These are phyloP conservation scores for Anolis sagrei DNA, from an alignment of 2,113 vertebrate genomes.

Conservation along the genomic window DNA sequence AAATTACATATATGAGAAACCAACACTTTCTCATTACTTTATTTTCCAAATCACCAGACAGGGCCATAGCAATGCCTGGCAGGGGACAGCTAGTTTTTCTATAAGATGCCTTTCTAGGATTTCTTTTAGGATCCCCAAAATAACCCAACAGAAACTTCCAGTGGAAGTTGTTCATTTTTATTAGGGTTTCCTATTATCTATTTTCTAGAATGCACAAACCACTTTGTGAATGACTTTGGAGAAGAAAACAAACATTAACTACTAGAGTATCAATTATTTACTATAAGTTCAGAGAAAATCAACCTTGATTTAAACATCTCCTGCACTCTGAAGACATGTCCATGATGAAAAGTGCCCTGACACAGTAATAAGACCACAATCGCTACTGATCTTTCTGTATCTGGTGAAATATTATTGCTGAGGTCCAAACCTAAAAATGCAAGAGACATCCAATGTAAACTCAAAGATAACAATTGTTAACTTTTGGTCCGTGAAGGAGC, in stretches of 20 bases:
- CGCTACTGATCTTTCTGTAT: background rate
- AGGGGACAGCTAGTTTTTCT: too few species aligned
- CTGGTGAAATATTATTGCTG: constrained; percentile 17
- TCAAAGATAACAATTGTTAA: constrained; percentile 8
- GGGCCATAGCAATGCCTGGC: too few species aligned
- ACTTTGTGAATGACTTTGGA: constrained; percentile 1
- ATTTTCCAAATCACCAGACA: too few species aligned
- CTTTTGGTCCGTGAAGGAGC: background rate
- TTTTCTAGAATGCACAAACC: background rate
- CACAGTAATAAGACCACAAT: background rate
- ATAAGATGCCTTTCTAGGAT: too few species aligned
- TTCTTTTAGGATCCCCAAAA: too few species aligned
- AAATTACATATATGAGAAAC: too few species aligned
- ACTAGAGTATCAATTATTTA: constrained; percentile 5
- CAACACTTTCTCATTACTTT: too few species aligned
- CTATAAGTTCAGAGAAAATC: background rate
- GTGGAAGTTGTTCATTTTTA: too few species aligned
- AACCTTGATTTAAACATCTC: background rate
- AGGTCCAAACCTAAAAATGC: background rate
- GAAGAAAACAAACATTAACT: constrained; percentile 28
- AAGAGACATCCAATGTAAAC: background rate
- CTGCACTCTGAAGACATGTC: background rate
- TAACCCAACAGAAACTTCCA: too few species aligned
- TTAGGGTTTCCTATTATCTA: too few species aligned
- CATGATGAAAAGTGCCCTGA: background rate